A percentile compares a stretch with the other conserved stretches of the same genome.
Evolutionary conservation across 2,797 vertebrate genomes (phyloP).

Genomic region (Agapornis canus): DNA sequence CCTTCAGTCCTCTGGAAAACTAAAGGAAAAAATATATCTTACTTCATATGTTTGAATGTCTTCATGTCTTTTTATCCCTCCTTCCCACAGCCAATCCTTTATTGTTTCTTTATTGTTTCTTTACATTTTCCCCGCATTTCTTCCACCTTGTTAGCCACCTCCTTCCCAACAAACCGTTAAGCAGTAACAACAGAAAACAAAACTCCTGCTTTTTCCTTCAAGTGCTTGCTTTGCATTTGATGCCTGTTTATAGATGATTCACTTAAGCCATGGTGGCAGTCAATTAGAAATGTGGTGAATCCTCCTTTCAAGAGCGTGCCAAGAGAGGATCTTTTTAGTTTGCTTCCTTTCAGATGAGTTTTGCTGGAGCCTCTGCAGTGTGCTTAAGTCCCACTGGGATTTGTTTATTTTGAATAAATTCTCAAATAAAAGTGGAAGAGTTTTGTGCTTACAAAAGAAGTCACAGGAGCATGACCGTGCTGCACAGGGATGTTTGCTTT

Average conservation of each 20-base stretch:
- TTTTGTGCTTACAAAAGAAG: not conserved
- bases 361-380: not conserved
- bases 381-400: conserved; percentile 34
- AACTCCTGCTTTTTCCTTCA: not conserved
- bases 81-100: not conserved
- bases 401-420: conserved; percentile 56
- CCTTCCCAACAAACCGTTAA: not conserved
- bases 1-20: not conserved
- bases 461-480: not conserved
- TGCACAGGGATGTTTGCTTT: not conserved
- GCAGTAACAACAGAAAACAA: conserved; percentile 27
- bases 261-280: conserved; percentile 40
- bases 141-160: not conserved
- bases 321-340: conserved; percentile 35
- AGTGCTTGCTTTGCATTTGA: conserved; percentile 43
- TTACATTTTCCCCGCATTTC: not conserved
- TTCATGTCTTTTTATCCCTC: not conserved
- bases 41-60: not conserved
- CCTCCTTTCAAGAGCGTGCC: conserved; percentile 44
- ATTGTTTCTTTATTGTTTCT: not conserved
- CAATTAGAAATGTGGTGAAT: conserved; percentile 63
- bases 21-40: not conserved
- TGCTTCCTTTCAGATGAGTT: conserved; percentile 5
- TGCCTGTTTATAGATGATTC: conserved; percentile 63
- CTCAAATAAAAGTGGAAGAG: not conserved